Conservation (phyloP, 2,797 vertebrate species). For the Melanogrammus aeglefinus region DNA sequence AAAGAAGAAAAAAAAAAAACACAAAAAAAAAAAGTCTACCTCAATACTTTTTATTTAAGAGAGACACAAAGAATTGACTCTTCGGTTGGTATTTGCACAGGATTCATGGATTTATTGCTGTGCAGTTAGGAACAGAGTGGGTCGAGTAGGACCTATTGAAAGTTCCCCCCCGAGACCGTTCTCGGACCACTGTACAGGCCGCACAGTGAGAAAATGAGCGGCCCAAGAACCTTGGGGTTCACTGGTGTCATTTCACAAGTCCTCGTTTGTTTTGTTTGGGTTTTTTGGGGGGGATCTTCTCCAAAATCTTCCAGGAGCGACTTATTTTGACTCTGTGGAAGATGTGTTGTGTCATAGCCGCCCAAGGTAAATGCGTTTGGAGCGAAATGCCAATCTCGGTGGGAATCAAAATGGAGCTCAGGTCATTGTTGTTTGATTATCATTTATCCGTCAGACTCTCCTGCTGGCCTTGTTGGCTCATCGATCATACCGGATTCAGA, state of each 20-base stretch:
- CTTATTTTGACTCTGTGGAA: slow-evolving; percentile 38
- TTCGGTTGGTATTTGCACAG: slow-evolving; percentile 81
- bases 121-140: slow-evolving; percentile 66
- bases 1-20: slow-evolving; percentile 29
- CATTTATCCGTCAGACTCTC: slow-evolving; percentile 43
- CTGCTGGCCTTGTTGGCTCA: slow-evolving; percentile 45
- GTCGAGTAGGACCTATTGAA: slow-evolving; percentile 74
- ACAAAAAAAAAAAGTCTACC: slow-evolving; percentile 83
- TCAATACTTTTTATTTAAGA: slow-evolving; percentile 84
- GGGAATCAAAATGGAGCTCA: slow-evolving; percentile 61
- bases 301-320: background rate
- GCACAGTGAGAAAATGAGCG: slow-evolving; percentile 54
- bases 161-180: slow-evolving; percentile 75
- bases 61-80: slow-evolving; percentile 70
- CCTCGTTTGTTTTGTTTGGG: slow-evolving; percentile 21
- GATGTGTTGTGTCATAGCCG: slow-evolving; percentile 29
- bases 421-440: slow-evolving; percentile 43
- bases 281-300: slow-evolving; percentile 5
- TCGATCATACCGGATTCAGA: slow-evolving; percentile 17
- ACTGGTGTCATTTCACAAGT: slow-evolving; percentile 37
- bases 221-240: slow-evolving; percentile 54
- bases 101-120: slow-evolving; percentile 75
- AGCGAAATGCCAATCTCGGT: slow-evolving; percentile 56
- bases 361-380: slow-evolving; percentile 41
- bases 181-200: slow-evolving; percentile 68